Percentiles rank a stretch among this genome's conserved stretches.
Conservation (phyloP, 1,140 invertebrate genomes). For the Wasmannia auropunctata region DNA sequence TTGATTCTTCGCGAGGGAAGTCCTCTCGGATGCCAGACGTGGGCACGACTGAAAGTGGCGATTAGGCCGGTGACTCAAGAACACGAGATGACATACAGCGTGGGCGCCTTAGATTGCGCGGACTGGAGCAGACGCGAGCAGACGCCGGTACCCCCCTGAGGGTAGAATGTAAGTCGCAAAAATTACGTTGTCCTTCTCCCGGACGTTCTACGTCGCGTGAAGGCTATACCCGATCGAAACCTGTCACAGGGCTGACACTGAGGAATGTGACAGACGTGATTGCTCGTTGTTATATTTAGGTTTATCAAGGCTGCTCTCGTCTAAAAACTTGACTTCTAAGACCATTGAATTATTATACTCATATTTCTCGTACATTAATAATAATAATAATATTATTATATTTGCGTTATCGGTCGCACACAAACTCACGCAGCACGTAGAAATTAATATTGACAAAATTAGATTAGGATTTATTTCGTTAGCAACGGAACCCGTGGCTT, state of each 20-base stretch:
- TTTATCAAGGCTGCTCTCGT: neutral
- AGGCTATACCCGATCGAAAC: neutral
- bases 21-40: neutral
- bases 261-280: neutral
- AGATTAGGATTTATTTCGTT: neutral
- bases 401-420: neutral
- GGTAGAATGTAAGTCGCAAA: constrained; percentile 5
- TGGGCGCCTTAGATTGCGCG: neutral
- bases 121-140: neutral
- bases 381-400: neutral
- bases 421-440: neutral
- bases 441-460: neutral
- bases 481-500: neutral
- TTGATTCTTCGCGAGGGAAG: neutral
- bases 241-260: neutral
- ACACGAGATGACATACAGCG: neutral
- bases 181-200: constrained; percentile 12
- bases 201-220: neutral
- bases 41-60: neutral
- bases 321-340: neutral
- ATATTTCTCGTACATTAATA: neutral
- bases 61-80: neutral
- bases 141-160: neutral
- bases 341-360: neutral
- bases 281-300: neutral